These are phyloP conservation scores for Albula glossodonta DNA, from an alignment of 2,113 vertebrate species.

Conservation along the genomic window DNA sequence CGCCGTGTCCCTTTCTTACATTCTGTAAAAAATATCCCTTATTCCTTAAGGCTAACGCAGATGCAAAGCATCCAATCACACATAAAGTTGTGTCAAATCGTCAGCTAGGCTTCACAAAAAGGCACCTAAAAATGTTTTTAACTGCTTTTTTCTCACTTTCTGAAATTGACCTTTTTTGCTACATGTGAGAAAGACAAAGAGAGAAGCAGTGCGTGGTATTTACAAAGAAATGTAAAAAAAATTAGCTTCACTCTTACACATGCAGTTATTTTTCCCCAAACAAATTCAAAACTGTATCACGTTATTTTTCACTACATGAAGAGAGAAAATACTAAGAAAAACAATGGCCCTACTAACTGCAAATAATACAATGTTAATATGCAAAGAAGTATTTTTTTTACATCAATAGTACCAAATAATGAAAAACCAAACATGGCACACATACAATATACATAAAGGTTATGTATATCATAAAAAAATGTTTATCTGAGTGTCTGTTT, in stretches of 20 bases:
- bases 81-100: conserved; percentile 66
- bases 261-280: conserved; percentile 83
- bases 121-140: conserved; percentile 90
- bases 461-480: conserved; percentile 86
- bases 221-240: conserved; percentile 87
- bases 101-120: conserved; percentile 84
- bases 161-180: conserved; percentile 71
- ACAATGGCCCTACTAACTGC: conserved; percentile 85
- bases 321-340: conserved; percentile 79
- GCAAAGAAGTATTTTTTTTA: conserved; percentile 85
- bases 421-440: conserved; percentile 84
- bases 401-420: conserved; percentile 92
- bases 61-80: conserved; percentile 86
- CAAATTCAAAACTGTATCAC: conserved; percentile 82
- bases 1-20: conserved; percentile 73
- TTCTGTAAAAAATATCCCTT: conserved; percentile 81
- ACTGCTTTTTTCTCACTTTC: conserved; percentile 65
- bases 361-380: conserved; percentile 93
- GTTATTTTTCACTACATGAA: conserved; percentile 86
- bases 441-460: conserved; percentile 89
- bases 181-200: conserved; percentile 76
- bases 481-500: conserved; percentile 67
- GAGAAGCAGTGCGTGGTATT: conserved; percentile 87
- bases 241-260: conserved; percentile 87
- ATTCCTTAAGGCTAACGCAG: conserved; percentile 85